Evolutionary conservation across 2,113 vertebrate genomes (phyloP).

Genomic region (Odontophorus gujanensis): DNA sequence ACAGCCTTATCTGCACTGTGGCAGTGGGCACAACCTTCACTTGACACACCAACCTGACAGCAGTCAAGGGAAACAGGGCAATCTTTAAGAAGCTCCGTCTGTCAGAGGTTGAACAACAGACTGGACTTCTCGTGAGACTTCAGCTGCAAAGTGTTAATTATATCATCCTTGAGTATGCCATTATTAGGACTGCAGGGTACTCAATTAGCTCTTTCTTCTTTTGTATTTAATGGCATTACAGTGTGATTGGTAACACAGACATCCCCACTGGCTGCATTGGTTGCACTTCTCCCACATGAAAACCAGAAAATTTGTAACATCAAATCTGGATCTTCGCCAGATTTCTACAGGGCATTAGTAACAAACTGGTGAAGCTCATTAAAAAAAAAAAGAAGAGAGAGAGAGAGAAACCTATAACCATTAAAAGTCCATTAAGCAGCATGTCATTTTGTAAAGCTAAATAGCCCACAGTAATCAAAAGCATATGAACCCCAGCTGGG

Average conservation of each 20-base stretch:
- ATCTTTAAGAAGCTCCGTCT: background rate
- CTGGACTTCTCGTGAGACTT: slow-evolving; percentile 48
- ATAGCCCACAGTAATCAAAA: slow-evolving; percentile 99
- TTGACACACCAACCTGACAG: background rate
- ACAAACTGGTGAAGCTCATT: slow-evolving; percentile 99
- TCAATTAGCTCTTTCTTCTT: slow-evolving; percentile 50
- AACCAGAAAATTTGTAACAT: slow-evolving; percentile 88
- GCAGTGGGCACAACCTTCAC: background rate
- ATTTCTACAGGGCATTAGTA: slow-evolving; percentile 98
- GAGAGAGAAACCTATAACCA: slow-evolving; percentile 99
- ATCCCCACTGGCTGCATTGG: slow-evolving; percentile 78
- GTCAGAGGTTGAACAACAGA: background rate
- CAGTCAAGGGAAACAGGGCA: background rate
- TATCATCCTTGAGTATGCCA: background rate
- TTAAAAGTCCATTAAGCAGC: slow-evolving; percentile 99
- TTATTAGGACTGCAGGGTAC: slow-evolving; percentile 59
- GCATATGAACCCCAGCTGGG: slow-evolving; percentile 99
- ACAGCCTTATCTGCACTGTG: background rate
- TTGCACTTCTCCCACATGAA: slow-evolving; percentile 82
- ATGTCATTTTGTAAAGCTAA: slow-evolving; percentile 99
- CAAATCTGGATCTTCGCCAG: slow-evolving; percentile 89
- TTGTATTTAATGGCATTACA: slow-evolving; percentile 65
- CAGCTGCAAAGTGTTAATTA: slow-evolving; percentile 60
- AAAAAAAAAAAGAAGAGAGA: slow-evolving; percentile 81
- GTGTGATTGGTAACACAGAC: slow-evolving; percentile 69